Evolutionary conservation across 2,797 vertebrate species (phyloP), one percentile per base, ranked within the genome.

Genomic region (Neoniphon sammara): DNA sequence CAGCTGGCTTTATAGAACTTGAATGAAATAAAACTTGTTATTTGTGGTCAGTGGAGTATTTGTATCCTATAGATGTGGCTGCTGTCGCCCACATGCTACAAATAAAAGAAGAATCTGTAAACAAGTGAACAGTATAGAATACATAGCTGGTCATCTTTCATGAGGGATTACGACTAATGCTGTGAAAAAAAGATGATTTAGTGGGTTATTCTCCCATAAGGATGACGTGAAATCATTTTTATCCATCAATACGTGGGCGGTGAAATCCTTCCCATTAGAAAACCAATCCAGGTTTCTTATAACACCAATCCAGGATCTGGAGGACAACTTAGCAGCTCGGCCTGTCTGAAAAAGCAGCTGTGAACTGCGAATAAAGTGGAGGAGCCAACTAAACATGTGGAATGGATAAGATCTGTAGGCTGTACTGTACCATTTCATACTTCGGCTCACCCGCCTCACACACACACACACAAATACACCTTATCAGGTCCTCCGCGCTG

Each of bases 321-420:
- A 82, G 66, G 75, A 86, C 64, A 76, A 73, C 73, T 86, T 77
- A 79, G 70, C 0, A 3, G 60, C 57, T 44, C 49, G 9, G 60
- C 8, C 58, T 50, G 71, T n/a, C 54, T 81, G 60, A 81, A 84
- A 86, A 80, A 83, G 64, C 85, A 87, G 81, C 85, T 86, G 82
- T 66, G 70, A 84, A 62, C 66, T 56, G 39, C 75, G 77, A 87
- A 79, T 80, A 80, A 88, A 79, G 75, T 68, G 66, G 59, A 66
- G 77, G 78, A 80, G 54, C 86, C 79, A 73, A 25, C 63, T 78
- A 80, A 86, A 75, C 73, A 88, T 84, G 81, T 83, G 70, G 67
- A 86, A 66, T 30, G 53, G 74, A 66, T 56, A 30, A 66, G 52
- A 70, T 67, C 65, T 82, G 70, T 64, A 66, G 31, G 73, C 80